phyloP scores from a whole-genome alignment of 2,888 invertebrate genomes.

The Pachliopta kotzebuea region DNA sequence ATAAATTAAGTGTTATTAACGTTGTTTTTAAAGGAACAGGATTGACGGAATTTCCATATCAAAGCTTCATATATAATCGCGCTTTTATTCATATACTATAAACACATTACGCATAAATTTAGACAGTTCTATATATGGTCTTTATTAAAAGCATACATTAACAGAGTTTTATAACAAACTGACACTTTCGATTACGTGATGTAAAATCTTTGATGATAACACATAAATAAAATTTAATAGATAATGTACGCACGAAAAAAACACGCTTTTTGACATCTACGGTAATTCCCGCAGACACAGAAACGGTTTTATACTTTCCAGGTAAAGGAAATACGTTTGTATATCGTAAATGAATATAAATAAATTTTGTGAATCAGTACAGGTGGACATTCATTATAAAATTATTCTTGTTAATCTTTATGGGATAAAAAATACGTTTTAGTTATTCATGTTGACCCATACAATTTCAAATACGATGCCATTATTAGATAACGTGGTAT shows the following conservation, averaged over 20 bases:
- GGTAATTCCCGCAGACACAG: constrained; percentile 7
- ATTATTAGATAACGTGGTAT: not conserved
- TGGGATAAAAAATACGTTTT: not conserved
- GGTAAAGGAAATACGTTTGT: constrained; percentile 9
- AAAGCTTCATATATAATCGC: not conserved
- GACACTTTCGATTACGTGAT: not conserved
- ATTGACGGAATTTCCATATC: not conserved
- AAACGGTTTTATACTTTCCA: not conserved
- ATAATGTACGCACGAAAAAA: not conserved
- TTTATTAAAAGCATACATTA: not conserved
- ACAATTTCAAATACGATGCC: not conserved
- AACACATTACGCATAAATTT: not conserved
- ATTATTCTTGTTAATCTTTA: not conserved
- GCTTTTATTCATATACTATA: not conserved
- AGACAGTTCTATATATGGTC: not conserved
- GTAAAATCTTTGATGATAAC: not conserved
- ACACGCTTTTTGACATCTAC: not conserved
- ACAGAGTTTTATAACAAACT: not conserved
- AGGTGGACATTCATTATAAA: not conserved
- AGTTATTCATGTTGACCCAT: not conserved
- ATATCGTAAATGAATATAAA: not conserved
- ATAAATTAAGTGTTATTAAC: not conserved
- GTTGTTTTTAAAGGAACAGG: not conserved
- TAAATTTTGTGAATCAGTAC: not conserved
- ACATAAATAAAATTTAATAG: not conserved